Base-by-base conservation (phyloP, 2,888 invertebrate species). In the Chaetoderma sp. region DNA sequence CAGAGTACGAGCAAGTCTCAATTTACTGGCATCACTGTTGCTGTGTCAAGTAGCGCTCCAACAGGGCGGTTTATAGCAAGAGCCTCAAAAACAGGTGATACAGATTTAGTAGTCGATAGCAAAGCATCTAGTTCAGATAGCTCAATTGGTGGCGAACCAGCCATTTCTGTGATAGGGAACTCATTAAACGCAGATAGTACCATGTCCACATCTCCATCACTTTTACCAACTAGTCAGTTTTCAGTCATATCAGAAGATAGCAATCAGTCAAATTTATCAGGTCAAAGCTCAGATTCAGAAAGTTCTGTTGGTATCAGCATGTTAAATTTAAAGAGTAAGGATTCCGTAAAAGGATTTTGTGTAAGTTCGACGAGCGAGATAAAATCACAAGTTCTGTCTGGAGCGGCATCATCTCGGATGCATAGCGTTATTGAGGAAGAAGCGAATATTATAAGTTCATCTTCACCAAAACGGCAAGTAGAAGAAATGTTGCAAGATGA, bases 201-300 rank as follows among this genome's bases (percentile, higher is more conserved):
- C 18, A 27, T 28, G 5, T 28, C 28, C 25, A n/a, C 28, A 21
- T 30, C 28, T 13, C 33, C 32, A 16, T 6, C 47, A 25, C 58
- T 32, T 5, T 10, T 21, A 6, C n/a, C 49, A 2, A 21, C 18
- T 33, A 28, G 21, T 4, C 32, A 28, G 52, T 30, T n/a, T 4
- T 13, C 8, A 18, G 18, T 16, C n/a, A 4, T 52, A 21, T 32
- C 28, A n/a, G 82, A 82, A 47, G 82, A 82, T 65, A 82, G 82
- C 71, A 82, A 82, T 59, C 79, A 78, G 61, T 82, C 82, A 60
- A 70, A 64, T 8, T 54, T 75, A 1, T 78, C 79, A 3, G 71
- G 69, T 54, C 75, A 77, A 56, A 78, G 78, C 69, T 77, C 79
- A 16, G 78, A 78, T 57, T 78, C 79, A 8, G 78, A 79, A 33